Evolutionary conservation across 37 sponge, comb jelly and placozoan genomes (phyloP).

Genomic region (Amphimedon queenslandica): DNA sequence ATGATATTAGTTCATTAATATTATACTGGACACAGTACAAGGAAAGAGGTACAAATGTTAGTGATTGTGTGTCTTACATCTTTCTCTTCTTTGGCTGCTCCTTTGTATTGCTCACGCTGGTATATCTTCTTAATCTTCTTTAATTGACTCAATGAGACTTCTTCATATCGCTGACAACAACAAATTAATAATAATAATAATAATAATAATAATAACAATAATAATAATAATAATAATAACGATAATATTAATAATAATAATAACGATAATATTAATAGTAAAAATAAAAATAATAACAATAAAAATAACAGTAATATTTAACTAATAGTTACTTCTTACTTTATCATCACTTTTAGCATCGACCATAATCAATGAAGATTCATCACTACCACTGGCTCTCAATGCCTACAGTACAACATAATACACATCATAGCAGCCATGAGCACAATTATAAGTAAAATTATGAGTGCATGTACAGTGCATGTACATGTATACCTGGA

Average conservation of each 20-base stretch:
- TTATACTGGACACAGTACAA: not conserved
- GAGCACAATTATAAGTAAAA: too few species aligned
- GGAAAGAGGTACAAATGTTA: too few species aligned
- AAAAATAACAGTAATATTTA: not conserved
- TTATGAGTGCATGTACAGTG: too few species aligned
- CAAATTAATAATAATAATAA: not conserved
- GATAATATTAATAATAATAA: not conserved
- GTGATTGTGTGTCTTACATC: slow-evolving; percentile 30
- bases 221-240: not conserved
- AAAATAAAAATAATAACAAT: not conserved
- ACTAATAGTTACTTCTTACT: slow-evolving; percentile 26
- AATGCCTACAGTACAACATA: slow-evolving; percentile 41
- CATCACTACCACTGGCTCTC: slow-evolving; percentile 55
- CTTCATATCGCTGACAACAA: slow-evolving; percentile 43
- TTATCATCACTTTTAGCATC: slow-evolving; percentile 78
- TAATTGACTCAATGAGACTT: slow-evolving; percentile 82
- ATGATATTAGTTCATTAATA: not conserved
- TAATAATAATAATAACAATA: not conserved
- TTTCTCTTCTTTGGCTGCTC: slow-evolving; percentile 33
- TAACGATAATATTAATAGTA: not conserved
- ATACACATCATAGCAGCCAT: not conserved
- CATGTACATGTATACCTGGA: too few species aligned
- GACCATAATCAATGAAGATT: slow-evolving; percentile 74
- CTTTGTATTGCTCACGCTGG: slow-evolving; percentile 52
- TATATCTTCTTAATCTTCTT: slow-evolving; percentile 88